These are phyloP conservation scores for Chaitophorus viminalis DNA, from an alignment of 2,888 invertebrate genomes.

Conservation along the genomic window DNA sequence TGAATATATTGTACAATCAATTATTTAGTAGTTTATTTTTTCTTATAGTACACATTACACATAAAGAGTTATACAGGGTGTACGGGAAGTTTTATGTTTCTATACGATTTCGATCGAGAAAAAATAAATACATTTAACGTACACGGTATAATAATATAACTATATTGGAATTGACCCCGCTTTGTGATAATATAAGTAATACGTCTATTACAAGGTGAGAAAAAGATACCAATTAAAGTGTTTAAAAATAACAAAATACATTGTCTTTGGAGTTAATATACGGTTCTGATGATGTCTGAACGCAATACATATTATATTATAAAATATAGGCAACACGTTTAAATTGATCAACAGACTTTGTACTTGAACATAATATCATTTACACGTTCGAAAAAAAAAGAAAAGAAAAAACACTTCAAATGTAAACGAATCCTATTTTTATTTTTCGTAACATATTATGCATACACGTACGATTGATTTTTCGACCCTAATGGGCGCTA, in stretches of 20 bases:
- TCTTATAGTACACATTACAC: slow-evolving; percentile 30
- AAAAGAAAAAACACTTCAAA: no score
- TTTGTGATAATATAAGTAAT: neutral
- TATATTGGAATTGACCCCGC: neutral
- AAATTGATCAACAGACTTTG: neutral
- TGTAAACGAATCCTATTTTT: no score
- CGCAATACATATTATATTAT: neutral
- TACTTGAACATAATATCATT: no score
- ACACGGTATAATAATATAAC: neutral
- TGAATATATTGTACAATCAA: slow-evolving; percentile 43
- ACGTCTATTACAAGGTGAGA: neutral
- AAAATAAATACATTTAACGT: neutral
- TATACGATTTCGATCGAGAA: neutral
- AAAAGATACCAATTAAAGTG: neutral
- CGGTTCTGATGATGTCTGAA: neutral
- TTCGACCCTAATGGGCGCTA: no score
- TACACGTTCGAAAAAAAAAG: no score
- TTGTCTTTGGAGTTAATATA: neutral
- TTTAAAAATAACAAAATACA: neutral
- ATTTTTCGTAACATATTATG: no score
- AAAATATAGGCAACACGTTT: neutral
- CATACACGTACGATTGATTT: no score
- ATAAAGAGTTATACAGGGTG: neutral
- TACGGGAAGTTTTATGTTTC: neutral
- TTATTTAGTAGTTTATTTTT: slow-evolving; percentile 28